Base-by-base conservation (phyloP, 1,140 invertebrate species). In the Myzus persicae region DNA sequence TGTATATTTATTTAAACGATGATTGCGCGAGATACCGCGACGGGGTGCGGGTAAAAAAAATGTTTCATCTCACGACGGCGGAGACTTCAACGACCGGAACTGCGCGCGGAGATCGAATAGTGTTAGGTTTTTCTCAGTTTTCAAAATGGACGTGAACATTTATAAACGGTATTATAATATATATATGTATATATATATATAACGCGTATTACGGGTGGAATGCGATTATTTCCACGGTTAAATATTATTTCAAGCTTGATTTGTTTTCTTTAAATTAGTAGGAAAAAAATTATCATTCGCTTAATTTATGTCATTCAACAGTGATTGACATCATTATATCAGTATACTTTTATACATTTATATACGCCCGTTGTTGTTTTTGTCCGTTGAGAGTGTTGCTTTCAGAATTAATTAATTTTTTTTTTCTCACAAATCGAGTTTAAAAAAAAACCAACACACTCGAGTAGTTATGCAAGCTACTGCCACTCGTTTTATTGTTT, bases 21-120 rank as follows among this genome's bases (percentile, higher is more conserved):
- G 51, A 40, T 40, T 59, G 14, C 1, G 26, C 54, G 38, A 3
- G 51, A 51, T 5, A 14, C 9, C 51, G 36, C 11, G 51, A 51
- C 14, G 18, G 44, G 48, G 18, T 48, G 46, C 36, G 9, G 46
- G 87, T 38, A 89, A 31, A 59, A 48, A 46, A 88, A 88, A 6
- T n/a, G 31, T 4, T 20, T 38, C 11, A 88, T 88, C 31, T 67
- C 59, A 67, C 9, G 59, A 76, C 5, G 14, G 31, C 26, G 38
- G 89, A 90, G 54, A 90, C 54, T 90, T 90, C 38, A 38, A 90
- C 89, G 51, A 42, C 89, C 89, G 51, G 51, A 90, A 90, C 51
- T n/a, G 88, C 84, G 88, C 84, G n/a, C 18, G 54, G 20, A 44
- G 26, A 36, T 42, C 51, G 1, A 40, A 36, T 4, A 38, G 31